Evolutionary conservation across 2,797 vertebrate species (phyloP).

Genomic region (Mormyrops boulengeri): DNA sequence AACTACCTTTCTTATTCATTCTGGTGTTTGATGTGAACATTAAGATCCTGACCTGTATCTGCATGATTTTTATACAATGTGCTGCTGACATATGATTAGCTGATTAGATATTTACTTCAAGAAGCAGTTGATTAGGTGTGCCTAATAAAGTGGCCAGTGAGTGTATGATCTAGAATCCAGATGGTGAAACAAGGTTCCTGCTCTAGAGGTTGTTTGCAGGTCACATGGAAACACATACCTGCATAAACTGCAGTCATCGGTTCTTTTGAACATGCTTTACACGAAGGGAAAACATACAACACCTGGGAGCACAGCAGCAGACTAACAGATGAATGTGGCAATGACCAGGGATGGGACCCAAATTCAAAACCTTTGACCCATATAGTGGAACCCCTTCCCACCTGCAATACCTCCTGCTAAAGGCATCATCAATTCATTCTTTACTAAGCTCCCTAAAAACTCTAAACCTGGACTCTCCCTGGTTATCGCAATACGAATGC

Average conservation of each 20-base stretch:
- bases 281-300: not conserved
- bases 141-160: not conserved
- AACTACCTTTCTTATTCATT: not conserved
- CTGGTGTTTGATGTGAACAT: not conserved
- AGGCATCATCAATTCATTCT: not conserved
- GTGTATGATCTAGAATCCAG: not conserved
- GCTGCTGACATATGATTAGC: not conserved
- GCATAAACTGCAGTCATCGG: not conserved
- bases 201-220: not conserved
- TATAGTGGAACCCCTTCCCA: not conserved
- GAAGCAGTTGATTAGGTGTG: not conserved
- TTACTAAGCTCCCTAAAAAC: not conserved
- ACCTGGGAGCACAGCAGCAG: not conserved
- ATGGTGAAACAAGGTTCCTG: not conserved
- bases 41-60: not conserved
- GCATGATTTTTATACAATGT: not conserved
- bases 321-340: not conserved
- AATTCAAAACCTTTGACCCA: not conserved
- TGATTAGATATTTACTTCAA: not conserved
- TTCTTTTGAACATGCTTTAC: not conserved
- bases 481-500: not conserved
- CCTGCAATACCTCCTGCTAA: not conserved
- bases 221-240: not conserved
- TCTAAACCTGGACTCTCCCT: not conserved
- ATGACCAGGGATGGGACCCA: not conserved